These are phyloP conservation scores for Euproctis similis DNA, from an alignment of 2,888 invertebrate genomes.

Conservation along the genomic window DNA sequence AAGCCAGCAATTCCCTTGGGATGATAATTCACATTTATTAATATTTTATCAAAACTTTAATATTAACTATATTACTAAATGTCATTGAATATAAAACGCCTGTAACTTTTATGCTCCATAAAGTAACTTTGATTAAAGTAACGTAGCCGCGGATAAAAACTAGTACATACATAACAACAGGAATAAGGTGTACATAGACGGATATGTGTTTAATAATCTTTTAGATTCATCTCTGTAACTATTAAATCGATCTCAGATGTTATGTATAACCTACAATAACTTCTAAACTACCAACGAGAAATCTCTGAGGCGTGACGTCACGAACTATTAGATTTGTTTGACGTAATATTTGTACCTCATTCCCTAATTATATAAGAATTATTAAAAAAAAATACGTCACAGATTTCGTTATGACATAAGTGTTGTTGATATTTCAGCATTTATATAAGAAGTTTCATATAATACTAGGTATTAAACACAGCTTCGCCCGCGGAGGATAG, in stretches of 20 bases:
- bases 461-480: too few species aligned
- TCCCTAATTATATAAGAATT: slow-evolving; percentile 1
- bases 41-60: too few species aligned
- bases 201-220: slow-evolving; percentile 16
- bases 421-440: too few species aligned
- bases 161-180: not conserved
- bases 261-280: slow-evolving; percentile 15
- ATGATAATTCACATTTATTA: too few species aligned
- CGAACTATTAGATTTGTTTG: slow-evolving; percentile 2
- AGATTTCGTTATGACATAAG: not conserved
- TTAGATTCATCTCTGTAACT: slow-evolving; percentile 18
- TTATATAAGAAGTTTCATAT: too few species aligned
- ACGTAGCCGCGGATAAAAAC: too few species aligned
- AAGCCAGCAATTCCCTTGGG: too few species aligned
- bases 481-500: too few species aligned
- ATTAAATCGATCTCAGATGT: slow-evolving; percentile 20
- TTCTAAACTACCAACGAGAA: slow-evolving; percentile 8
- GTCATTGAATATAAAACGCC: too few species aligned
- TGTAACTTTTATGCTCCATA: too few species aligned
- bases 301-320: slow-evolving; percentile 17
- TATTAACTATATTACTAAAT: too few species aligned
- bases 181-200: slow-evolving; percentile 5
- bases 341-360: slow-evolving; percentile 2
- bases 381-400: not conserved
- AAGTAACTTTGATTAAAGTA: too few species aligned